Evolutionary conservation across 2,113 vertebrate genomes (phyloP).

Genomic region (Neolamprologus caudopunctatus): DNA sequence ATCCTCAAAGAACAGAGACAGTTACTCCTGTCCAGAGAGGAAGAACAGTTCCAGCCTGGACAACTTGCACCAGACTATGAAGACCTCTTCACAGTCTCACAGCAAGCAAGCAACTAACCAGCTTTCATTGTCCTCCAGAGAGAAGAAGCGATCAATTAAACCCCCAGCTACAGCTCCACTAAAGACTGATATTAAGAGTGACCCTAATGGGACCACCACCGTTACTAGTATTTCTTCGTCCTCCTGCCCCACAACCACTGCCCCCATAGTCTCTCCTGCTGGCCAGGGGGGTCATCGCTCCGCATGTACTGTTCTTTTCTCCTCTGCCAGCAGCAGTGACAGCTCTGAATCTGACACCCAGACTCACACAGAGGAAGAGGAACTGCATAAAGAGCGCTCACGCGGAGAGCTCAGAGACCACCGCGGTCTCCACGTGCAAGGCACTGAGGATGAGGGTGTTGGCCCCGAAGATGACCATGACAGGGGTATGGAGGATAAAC

Average conservation of each 20-base stretch:
- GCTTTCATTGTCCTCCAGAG: conserved; percentile 62
- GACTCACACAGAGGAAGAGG: conserved; percentile 49
- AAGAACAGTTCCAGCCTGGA: conserved; percentile 63
- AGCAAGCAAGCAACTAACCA: conserved; percentile 68
- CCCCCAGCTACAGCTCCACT: conserved; percentile 66
- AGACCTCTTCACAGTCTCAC: conserved; percentile 54
- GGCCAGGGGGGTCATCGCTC: conserved; percentile 52
- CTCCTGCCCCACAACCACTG: conserved; percentile 47
- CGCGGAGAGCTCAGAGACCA: conserved; percentile 24
- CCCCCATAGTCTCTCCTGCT: conserved; percentile 49
- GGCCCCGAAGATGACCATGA: conserved; percentile 57
- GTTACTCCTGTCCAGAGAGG: conserved; percentile 53
- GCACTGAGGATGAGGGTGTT: conserved; percentile 59
- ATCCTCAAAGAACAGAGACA: conserved; percentile 70
- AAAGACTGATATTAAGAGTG: conserved; percentile 73
- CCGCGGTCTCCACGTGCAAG: conserved; percentile 24
- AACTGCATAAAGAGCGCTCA: conserved; percentile 32
- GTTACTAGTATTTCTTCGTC: conserved; percentile 53
- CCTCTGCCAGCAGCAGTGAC: conserved; percentile 68
- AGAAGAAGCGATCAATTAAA: conserved; percentile 78
- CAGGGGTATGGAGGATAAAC: conserved; percentile 72
- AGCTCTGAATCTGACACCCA: conserved; percentile 71
- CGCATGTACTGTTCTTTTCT: conserved; percentile 54
- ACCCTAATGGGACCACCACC: conserved; percentile 68
- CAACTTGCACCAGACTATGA: conserved; percentile 47